Evolutionary conservation across 2,888 invertebrate species (phyloP), one percentile per base, ranked within the genome.

Genomic region (Sepioteuthis lessoniana): DNA sequence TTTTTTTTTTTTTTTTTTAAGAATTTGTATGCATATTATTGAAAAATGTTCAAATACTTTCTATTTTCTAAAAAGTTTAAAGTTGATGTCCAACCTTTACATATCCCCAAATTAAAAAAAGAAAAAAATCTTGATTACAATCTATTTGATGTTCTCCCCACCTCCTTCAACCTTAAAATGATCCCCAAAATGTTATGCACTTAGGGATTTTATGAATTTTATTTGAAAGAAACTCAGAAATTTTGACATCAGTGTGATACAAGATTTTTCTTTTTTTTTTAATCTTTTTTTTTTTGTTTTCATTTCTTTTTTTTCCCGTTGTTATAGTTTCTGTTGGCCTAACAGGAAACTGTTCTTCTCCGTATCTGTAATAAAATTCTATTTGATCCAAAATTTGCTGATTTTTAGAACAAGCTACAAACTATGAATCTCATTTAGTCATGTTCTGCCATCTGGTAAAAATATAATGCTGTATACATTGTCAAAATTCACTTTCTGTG

Each of bases 401-500:
- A 35, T n/a, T 76, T 76, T 76, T 31, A 60, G 31, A 60, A 76
- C 13, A 76, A 76, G 10, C 8, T 76, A 16, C n/a, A 76, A 76
- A 76, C n/a, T 13, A 76, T 76, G 76, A 76, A 76, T 76, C 76
- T 76, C 76, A 76, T 76, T 76, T 76, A 25, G 55, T 55, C 55
- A 55, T 55, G 76, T 76, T 76, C n/a, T 76, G 76, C 13, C 76
- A 76, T 35, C n/a, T 35, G n/a, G 35, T 76, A 76, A 76, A 16
- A 76, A 76, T 25, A n/a, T 16, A 35, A 76, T 76, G 19, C n/a
- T n/a, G n/a, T 76, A 76, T 19, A 76, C 76, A 76, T 76, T 76
- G 76, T 76, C 76, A 76, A 76, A 76, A n/a, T 76, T 76, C n/a
- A n/a, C 76, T 76, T 76, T 76, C 76, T 16, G 76, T 76, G 76